Conservation (phyloP, 2,113 vertebrate genomes). For the Sinosuthora webbiana region DNA sequence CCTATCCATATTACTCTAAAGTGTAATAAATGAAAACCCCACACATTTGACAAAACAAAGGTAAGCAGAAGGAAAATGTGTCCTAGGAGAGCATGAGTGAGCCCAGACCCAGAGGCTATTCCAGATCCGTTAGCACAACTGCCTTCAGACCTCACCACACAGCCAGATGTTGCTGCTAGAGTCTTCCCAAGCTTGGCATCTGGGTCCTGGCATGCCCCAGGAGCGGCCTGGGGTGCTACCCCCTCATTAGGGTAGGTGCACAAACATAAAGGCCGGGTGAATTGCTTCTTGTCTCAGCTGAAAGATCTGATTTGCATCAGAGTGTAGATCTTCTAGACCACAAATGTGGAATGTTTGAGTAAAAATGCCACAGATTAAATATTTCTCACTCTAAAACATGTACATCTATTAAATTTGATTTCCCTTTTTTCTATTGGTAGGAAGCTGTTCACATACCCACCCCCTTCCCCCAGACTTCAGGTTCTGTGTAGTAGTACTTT, state of each 20-base stretch:
- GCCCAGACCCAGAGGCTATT: constrained; percentile 61
- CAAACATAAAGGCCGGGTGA: background rate
- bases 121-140: constrained; percentile 47
- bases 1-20: background rate
- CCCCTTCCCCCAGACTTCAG: background rate
- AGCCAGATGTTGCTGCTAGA: constrained; percentile 76
- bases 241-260: background rate
- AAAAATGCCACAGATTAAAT: background rate
- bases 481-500: background rate
- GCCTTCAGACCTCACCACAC: constrained; percentile 38
- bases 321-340: background rate
- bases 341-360: background rate
- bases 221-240: constrained; percentile 12
- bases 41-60: constrained; percentile 33
- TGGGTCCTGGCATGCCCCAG: constrained; percentile 57
- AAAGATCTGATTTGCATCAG: background rate
- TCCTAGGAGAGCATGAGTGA: background rate
- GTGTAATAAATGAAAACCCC: background rate
- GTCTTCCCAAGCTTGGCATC: constrained; percentile 72
- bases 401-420: background rate
- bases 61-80: constrained; percentile 57
- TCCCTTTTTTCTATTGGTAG: background rate
- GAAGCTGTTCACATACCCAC: background rate
- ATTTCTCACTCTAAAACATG: background rate
- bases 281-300: background rate